Conservation (phyloP, 2,113 vertebrate species). For the Ceratotherium simum region DNA sequence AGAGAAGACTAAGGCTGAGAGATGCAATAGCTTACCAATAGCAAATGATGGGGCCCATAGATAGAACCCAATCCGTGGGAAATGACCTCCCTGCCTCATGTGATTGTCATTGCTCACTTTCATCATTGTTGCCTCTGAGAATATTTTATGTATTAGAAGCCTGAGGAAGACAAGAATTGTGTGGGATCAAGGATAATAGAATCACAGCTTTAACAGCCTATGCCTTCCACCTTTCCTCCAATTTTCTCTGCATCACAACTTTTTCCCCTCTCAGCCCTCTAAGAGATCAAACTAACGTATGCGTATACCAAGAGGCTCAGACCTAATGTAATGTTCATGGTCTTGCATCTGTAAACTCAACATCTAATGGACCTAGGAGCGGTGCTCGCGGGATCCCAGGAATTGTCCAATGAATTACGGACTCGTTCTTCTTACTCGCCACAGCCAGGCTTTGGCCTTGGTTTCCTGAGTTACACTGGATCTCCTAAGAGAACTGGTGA, state of each 20-base stretch:
- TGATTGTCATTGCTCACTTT: background rate
- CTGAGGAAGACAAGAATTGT: background rate
- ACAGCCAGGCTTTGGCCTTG: background rate
- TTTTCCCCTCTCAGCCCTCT: background rate
- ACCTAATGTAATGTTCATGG: accelerated
- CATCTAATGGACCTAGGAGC: background rate
- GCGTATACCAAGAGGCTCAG: background rate
- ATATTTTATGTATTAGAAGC: background rate
- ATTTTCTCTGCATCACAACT: background rate
- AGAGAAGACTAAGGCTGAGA: background rate
- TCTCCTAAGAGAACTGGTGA: background rate
- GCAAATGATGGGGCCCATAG: background rate
- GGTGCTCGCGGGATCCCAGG: background rate
- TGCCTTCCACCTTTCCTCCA: background rate
- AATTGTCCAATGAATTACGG: background rate
- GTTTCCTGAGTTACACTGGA: background rate
- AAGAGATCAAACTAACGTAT: background rate
- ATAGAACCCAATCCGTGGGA: background rate
- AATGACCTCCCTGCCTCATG: background rate
- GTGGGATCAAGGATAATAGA: background rate
- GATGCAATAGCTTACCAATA: background rate
- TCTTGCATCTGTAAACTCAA: background rate
- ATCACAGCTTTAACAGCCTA: background rate
- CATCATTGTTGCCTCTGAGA: background rate
- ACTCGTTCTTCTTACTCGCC: background rate